Percentiles rank a stretch among this genome's conserved stretches.
Evolutionary conservation across 2,113 vertebrate species (phyloP).

Genomic region (Canis aureus): DNA sequence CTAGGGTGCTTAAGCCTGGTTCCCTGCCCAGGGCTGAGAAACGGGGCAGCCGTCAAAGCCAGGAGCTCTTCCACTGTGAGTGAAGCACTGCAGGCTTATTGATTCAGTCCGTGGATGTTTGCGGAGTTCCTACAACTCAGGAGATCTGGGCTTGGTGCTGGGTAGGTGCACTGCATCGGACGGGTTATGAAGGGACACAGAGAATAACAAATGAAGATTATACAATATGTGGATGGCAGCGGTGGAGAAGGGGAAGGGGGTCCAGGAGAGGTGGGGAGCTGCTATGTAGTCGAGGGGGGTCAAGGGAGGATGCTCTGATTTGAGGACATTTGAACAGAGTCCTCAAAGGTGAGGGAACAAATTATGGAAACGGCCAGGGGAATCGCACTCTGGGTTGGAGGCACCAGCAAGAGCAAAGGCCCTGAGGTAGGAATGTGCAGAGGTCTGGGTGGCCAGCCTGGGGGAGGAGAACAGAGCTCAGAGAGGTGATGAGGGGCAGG

Average conservation of each 20-base stretch:
- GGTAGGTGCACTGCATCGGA: too few species aligned
- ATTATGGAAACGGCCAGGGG: background rate
- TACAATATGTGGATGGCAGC: rapidly evolving
- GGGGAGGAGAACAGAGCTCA: background rate
- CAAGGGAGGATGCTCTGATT: background rate
- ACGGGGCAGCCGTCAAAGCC: background rate
- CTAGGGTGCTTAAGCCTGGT: rapidly evolving
- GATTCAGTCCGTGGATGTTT: background rate
- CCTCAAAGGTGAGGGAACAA: background rate
- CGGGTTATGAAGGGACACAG: background rate
- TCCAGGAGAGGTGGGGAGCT: background rate
- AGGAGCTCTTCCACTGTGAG: too few species aligned
- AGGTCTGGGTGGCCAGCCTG: background rate
- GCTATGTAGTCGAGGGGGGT: background rate
- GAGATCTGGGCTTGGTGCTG: too few species aligned
- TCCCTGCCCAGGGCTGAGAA: background rate
- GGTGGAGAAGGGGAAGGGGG: background rate
- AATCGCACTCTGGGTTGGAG: rapidly evolving
- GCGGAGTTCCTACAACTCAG: rapidly evolving
- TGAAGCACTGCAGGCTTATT: background rate
- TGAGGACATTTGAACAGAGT: background rate
- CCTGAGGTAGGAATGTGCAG: background rate
- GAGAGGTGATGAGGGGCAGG: background rate
- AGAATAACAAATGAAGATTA: background rate
- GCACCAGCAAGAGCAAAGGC: background rate